Evolutionary conservation across 2,113 vertebrate genomes (phyloP).

Genomic region (Pyxicephalus adspersus): DNA sequence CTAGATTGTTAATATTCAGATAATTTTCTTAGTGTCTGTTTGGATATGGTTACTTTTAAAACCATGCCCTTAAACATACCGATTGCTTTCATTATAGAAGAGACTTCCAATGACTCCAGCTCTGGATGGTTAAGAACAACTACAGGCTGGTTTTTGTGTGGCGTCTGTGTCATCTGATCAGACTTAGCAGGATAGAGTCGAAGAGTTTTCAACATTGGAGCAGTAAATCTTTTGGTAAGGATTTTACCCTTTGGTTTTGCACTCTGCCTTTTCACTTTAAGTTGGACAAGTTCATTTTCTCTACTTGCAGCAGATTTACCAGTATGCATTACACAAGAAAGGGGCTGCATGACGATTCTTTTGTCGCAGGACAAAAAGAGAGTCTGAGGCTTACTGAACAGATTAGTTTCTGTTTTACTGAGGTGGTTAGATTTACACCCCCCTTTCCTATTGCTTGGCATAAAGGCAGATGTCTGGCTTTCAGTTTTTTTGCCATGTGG

Average conservation of each 20-base stretch:
- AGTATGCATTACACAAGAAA: constrained; percentile 34
- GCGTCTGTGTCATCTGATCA: constrained; percentile 84
- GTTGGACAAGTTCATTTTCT: not conserved
- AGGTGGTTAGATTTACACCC: not conserved
- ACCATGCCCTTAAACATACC: constrained; percentile 76
- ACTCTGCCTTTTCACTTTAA: constrained; percentile 36
- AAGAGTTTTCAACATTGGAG: constrained; percentile 63
- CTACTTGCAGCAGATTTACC: not conserved
- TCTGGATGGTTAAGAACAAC: constrained; percentile 94
- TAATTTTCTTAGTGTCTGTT: constrained; percentile 62
- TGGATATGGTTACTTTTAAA: constrained; percentile 74
- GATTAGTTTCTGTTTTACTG: constrained; percentile 10
- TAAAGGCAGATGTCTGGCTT: not conserved
- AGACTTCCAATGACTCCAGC: constrained; percentile 74
- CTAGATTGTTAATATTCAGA: not conserved
- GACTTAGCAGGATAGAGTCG: constrained; percentile 77
- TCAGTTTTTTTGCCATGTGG: not conserved
- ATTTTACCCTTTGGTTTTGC: constrained; percentile 66
- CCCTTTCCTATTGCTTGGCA: not conserved
- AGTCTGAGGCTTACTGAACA: constrained; percentile 16
- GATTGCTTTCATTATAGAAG: constrained; percentile 78
- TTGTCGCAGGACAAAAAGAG: constrained; percentile 46
- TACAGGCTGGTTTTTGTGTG: constrained; percentile 89
- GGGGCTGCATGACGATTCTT: constrained; percentile 42
- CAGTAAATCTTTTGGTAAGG: not conserved